Evolutionary conservation across 2,797 vertebrate species (phyloP).

Genomic region (Poecilia velifera): DNA sequence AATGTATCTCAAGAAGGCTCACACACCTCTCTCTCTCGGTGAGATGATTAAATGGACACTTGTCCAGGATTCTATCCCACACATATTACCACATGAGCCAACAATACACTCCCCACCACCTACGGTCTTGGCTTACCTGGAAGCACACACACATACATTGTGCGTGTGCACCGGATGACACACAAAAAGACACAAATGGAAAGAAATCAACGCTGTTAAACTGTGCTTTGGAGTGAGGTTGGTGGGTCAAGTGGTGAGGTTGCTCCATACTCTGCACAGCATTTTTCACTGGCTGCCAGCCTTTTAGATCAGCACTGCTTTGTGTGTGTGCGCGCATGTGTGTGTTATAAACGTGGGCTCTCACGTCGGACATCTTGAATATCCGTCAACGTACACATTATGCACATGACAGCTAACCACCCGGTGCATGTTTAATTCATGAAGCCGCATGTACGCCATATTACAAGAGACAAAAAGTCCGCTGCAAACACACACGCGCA

Average conservation of each 20-base stretch:
- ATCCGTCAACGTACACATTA: conserved; percentile 40
- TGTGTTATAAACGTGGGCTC: conserved; percentile 5
- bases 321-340: neutral
- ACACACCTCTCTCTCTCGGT: conserved; percentile 16
- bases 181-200: neutral
- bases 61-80: conserved; percentile 26
- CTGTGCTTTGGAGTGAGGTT: conserved; percentile 48
- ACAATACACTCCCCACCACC: conserved; percentile 54
- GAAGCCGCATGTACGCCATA: neutral
- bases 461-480: neutral
- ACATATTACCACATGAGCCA: conserved; percentile 40
- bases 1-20: neutral
- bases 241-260: conserved; percentile 49
- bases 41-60: conserved; percentile 20
- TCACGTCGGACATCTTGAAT: conserved; percentile 20
- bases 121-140: conserved; percentile 44
- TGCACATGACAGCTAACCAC: conserved; percentile 26
- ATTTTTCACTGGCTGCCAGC: conserved; percentile 36
- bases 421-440: conserved; percentile 44
- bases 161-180: neutral
- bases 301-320: conserved; percentile 37
- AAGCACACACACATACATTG: neutral
- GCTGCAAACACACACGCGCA: too few species aligned
- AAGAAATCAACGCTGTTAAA: conserved; percentile 32
- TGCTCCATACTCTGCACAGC: conserved; percentile 48